Conservation (phyloP, 2,888 invertebrate species). For the Apoda limacodes region DNA sequence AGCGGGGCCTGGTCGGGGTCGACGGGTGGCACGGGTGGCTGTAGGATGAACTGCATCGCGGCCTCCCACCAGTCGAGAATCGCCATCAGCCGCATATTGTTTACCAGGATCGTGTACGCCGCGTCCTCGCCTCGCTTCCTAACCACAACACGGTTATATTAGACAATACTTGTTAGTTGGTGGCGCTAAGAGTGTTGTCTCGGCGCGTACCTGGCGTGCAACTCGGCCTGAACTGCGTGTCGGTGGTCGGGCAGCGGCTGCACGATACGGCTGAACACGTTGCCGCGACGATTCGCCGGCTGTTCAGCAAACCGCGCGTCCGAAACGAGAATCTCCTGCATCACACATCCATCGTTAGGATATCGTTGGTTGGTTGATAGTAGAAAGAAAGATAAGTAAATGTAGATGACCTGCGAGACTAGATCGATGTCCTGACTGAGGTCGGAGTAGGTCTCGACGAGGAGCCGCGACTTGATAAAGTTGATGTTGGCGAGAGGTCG, state of each 20-base stretch:
- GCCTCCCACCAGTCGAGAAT: slow-evolving; percentile 95
- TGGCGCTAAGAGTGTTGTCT: background rate
- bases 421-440: slow-evolving; percentile 92
- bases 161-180: background rate
- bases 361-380: no score
- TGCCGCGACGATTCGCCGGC: slow-evolving; percentile 78
- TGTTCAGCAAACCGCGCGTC: slow-evolving; percentile 79
- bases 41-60: slow-evolving; percentile 82
- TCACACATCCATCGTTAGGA: background rate
- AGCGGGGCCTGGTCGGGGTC: slow-evolving; percentile 38
- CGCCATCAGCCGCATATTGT: slow-evolving; percentile 95
- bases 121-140: slow-evolving; percentile 75
- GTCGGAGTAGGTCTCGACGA: slow-evolving; percentile 89
- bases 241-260: slow-evolving; percentile 76
- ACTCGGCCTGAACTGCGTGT: slow-evolving; percentile 78
- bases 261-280: slow-evolving; percentile 90
- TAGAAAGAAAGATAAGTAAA: background rate
- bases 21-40: slow-evolving; percentile 44
- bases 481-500: slow-evolving; percentile 85
- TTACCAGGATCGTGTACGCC: slow-evolving; percentile 89
- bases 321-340: slow-evolving; percentile 77
- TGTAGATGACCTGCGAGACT: slow-evolving; percentile 78
- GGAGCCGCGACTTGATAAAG: slow-evolving; percentile 90
- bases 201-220: slow-evolving; percentile 70
- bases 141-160: slow-evolving; percentile 1